These are phyloP conservation scores for Lepidurus couesii DNA, from an alignment of 1,140 invertebrate genomes.

Conservation along the genomic window DNA sequence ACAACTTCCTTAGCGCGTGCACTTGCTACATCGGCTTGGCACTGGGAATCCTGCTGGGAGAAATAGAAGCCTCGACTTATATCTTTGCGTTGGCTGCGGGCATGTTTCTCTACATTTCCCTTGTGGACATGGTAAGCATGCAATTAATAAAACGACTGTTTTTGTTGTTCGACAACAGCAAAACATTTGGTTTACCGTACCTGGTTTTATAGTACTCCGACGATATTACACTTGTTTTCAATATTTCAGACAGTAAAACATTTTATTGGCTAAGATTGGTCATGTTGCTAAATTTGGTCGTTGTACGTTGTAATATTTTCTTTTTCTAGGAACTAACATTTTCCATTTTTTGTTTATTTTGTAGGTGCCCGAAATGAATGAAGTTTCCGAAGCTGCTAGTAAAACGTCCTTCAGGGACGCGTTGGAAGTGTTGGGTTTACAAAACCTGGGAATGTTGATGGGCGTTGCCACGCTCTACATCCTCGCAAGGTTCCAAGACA, in stretches of 20 bases:
- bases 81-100: constrained; percentile 57
- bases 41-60: constrained; percentile 54
- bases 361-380: constrained; percentile 50
- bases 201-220: no score
- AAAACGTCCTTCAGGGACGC: constrained; percentile 43
- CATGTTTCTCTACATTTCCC: constrained; percentile 61
- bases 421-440: constrained; percentile 45
- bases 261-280: no score
- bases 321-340: no score
- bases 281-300: no score
- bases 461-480: constrained; percentile 47
- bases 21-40: constrained; percentile 60
- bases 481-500: constrained; percentile 46
- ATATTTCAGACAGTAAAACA: no score
- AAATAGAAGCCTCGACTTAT: constrained; percentile 49
- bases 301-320: no score
- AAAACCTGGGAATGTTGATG: constrained; percentile 49
- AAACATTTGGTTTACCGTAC: no score
- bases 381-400: constrained; percentile 47
- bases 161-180: neutral
- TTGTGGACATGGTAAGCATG: constrained; percentile 61
- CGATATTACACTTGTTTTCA: no score
- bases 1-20: constrained; percentile 63
- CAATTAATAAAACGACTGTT: constrained; percentile 22
- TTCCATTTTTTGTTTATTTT: neutral